Conservation (phyloP, 1,140 invertebrate species). For the Aplysia californica region DNA sequence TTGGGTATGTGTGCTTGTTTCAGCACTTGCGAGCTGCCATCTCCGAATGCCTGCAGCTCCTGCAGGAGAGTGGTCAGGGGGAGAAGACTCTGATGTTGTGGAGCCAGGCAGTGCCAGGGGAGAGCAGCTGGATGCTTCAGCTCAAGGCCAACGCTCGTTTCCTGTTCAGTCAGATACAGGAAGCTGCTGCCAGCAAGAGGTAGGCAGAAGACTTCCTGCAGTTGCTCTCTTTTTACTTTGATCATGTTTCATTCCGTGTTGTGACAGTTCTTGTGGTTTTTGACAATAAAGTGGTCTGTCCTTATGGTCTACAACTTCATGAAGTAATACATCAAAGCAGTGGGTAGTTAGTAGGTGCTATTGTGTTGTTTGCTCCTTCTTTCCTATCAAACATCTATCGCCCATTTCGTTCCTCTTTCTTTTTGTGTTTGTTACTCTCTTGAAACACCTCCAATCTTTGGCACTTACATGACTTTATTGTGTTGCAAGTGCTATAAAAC, state of each 20-base stretch:
- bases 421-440: too few species aligned
- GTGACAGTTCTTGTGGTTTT: too few species aligned
- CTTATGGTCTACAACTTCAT: too few species aligned
- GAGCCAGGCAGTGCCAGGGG: slow-evolving; percentile 7
- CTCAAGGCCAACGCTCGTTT: background rate
- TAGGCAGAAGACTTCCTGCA: background rate
- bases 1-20: background rate
- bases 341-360: background rate
- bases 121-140: slow-evolving; percentile 19
- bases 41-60: background rate
- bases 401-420: background rate
- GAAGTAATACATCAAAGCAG: background rate
- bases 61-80: background rate
- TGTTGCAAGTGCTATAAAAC: background rate
- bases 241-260: too few species aligned
- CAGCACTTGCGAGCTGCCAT: background rate
- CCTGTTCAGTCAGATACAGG: background rate
- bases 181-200: background rate
- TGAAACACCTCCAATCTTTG: background rate
- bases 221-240: background rate
- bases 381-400: background rate
- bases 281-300: too few species aligned
- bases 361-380: too few species aligned
- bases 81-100: slow-evolving; percentile 18
- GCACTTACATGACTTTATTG: background rate